Conservation (phyloP, 2,113 vertebrate species). For the Megaceryle torquata region DNA sequence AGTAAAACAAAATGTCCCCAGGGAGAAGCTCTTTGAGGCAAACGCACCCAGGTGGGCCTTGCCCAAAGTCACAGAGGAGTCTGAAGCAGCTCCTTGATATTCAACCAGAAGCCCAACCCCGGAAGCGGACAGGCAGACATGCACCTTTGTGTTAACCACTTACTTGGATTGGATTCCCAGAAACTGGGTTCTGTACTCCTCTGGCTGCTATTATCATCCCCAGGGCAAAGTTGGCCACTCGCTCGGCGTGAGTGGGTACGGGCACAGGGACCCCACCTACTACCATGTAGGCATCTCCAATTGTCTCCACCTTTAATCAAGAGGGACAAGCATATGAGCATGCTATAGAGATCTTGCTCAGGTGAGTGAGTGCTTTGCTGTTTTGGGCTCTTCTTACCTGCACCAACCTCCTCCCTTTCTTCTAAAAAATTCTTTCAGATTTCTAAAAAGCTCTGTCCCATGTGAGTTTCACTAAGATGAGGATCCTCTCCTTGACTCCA, state of each 20-base stretch:
- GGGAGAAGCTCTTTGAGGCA: neutral
- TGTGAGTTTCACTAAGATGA: neutral
- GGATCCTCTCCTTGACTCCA: neutral
- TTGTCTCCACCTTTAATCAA: conserved; percentile 77
- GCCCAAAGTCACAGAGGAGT: neutral
- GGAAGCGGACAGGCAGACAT: neutral
- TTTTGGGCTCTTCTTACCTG: neutral
- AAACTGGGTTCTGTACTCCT: conserved; percentile 79
- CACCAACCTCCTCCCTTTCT: neutral
- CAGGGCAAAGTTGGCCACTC: conserved; percentile 80
- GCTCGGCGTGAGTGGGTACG: conserved; percentile 75
- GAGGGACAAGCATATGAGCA: neutral
- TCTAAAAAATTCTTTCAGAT: neutral
- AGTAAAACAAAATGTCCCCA: neutral
- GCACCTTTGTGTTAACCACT: neutral
- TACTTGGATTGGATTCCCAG: conserved; percentile 77
- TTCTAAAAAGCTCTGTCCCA: neutral
- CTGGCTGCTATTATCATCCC: conserved; percentile 78
- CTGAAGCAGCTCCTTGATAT: neutral
- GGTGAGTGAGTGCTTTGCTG: neutral
- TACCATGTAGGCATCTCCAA: conserved; percentile 83
- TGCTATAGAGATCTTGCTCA: neutral
- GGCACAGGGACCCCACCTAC: conserved; percentile 81
- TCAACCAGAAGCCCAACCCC: neutral
- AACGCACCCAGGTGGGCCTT: neutral